phyloP scores from a whole-genome alignment of 2,113 vertebrate species.

The Copsychus sechellarum region DNA sequence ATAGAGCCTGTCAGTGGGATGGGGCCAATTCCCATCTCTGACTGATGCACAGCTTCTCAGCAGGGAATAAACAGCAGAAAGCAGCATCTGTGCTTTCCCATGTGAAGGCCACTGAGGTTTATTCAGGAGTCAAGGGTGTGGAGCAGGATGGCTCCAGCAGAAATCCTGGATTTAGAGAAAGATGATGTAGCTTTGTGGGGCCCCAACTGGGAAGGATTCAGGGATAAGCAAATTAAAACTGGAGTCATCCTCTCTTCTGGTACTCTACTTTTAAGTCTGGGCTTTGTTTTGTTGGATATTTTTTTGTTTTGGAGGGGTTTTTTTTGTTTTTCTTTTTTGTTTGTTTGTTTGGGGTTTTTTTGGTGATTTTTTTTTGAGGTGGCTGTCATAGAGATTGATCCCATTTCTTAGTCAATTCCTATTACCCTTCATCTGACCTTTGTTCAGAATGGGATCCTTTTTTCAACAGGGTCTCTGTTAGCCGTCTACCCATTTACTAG shows the following conservation, averaged over 20 bases:
- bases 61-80: neutral
- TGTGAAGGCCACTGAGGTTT: neutral
- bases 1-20: neutral
- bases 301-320: too few relatives aligned
- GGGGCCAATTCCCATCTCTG: neutral
- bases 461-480: neutral
- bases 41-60: neutral
- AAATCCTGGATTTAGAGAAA: neutral
- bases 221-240: neutral
- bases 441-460: neutral
- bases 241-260: neutral
- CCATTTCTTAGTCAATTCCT: neutral
- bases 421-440: neutral
- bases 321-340: neutral
- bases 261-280: neutral
- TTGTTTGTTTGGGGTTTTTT: neutral
- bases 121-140: neutral
- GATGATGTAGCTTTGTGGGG: neutral
- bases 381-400: neutral
- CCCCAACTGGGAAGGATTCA: neutral
- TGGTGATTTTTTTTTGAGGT: fast-evolving
- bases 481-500: neutral
- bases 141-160: neutral
- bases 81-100: neutral
- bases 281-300: neutral